Conservation (phyloP, 2,888 invertebrate species). For the Shargacucullia verbasci region DNA sequence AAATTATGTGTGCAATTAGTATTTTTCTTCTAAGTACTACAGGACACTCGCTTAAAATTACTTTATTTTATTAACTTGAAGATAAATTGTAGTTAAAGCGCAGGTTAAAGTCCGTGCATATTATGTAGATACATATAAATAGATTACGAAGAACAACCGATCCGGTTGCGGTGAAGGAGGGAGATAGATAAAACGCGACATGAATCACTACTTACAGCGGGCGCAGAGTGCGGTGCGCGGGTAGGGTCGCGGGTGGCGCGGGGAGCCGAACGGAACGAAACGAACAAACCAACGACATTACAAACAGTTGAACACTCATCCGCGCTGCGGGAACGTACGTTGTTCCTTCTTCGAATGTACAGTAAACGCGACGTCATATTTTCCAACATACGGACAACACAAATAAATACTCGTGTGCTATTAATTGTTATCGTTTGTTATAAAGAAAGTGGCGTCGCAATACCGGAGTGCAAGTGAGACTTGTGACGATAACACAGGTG, state of each 20-base stretch:
- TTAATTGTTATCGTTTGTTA: conserved; percentile 66
- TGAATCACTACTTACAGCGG: conserved; percentile 88
- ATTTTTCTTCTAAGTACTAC: background rate
- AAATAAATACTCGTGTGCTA: conserved; percentile 64
- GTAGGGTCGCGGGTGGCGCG: conserved; percentile 68
- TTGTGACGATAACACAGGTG: conserved; percentile 83
- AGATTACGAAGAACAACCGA: conserved; percentile 88
- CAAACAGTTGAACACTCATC: conserved; percentile 87
- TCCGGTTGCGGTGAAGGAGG: conserved; percentile 88
- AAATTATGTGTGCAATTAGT: background rate
- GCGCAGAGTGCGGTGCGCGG: conserved; percentile 79
- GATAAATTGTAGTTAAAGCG: conserved; percentile 66
- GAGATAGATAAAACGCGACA: conserved; percentile 89
- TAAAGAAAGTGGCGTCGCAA: conserved; percentile 67
- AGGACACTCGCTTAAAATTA: background rate
- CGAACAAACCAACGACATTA: conserved; percentile 83
- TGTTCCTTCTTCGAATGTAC: conserved; percentile 65
- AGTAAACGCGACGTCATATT: conserved; percentile 63
- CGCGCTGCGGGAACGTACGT: conserved; percentile 80
- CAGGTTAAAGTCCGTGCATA: conserved; percentile 84
- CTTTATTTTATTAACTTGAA: conserved; percentile 2
- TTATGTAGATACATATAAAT: conserved; percentile 85
- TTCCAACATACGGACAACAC: conserved; percentile 67
- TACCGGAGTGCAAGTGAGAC: conserved; percentile 62
- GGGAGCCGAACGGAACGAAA: conserved; percentile 77